Percentiles rank a stretch among this genome's conserved stretches.
Evolutionary conservation across 2,113 vertebrate species (phyloP).

Genomic region (Dromaius novaehollandiae): DNA sequence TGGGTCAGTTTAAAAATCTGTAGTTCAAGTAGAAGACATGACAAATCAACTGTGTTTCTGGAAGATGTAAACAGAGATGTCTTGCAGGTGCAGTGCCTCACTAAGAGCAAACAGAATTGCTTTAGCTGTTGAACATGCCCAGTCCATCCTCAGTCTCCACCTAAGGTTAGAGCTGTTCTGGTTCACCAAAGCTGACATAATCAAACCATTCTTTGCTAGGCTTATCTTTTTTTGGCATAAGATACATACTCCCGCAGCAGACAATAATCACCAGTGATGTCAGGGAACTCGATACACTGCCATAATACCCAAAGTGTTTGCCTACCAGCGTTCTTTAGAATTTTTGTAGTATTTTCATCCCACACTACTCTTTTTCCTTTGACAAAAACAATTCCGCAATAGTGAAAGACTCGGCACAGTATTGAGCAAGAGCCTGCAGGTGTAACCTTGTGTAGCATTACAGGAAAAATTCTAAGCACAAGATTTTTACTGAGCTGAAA

Average conservation of each 20-base stretch:
- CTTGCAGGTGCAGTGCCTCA: neutral
- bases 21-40: neutral
- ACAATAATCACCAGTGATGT: neutral
- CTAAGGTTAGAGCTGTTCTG: rapidly evolving
- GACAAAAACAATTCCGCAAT: neutral
- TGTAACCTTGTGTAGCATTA: neutral
- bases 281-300: neutral
- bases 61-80: neutral
- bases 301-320: neutral
- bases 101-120: neutral
- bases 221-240: neutral
- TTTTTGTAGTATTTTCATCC: neutral
- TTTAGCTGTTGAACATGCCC: neutral
- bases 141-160: rapidly evolving
- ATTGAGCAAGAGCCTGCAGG: neutral
- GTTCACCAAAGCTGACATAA: neutral
- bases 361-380: neutral
- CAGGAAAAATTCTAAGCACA: constrained; percentile 8
- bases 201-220: neutral
- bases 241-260: neutral
- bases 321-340: neutral
- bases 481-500: constrained; percentile 9
- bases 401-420: neutral
- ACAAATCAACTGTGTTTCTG: neutral
- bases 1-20: neutral